Evolutionary conservation across 1,140 invertebrate genomes (phyloP), one percentile per base, ranked within the genome.

Genomic region (Colletes latitarsis): DNA sequence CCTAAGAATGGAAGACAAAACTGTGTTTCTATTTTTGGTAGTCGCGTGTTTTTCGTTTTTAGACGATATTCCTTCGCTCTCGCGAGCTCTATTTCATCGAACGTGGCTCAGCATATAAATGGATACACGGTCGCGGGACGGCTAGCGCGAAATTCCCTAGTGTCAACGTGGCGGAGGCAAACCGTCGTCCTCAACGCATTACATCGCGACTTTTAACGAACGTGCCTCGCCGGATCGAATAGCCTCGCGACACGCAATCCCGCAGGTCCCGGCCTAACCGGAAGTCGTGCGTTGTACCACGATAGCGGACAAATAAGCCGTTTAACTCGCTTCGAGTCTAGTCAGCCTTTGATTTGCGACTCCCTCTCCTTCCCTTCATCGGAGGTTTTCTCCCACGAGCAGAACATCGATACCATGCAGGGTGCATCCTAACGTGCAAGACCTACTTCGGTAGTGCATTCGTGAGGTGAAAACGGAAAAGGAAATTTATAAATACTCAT

Each of bases 231-330:
- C 63, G 21, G 77, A 73, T 75, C 77, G 71, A 80, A 80, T 68
- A 15, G 78, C 72, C 55, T 14, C 78, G 78, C 72, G 78, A 60
- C 78, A 80, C 78, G 78, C 78, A 74, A 80, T 41, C 68, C 68
- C 49, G 52, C 2, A 41, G 68, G 52, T 43, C 70, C 55, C 70
- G 43, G 14, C 30, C 67, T 3, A 66, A 78, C 80, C 75, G 80
- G 75, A 77, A 78, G 58, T 71, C 66, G 53, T 52, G 66, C 75
- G 75, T 71, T 71, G 75, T 52, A n/a, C 80, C 64, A 14, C 49
- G 58, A 82, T 78, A 71, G 60, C 67, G 46, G 80, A 77, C 75
- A 82, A 82, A 82, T 82, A 82, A 77, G 80, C 80, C 80, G 43
- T 82, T 82, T 82, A 78, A 70, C 75, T 66, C 58, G 60, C 30